Evolutionary conservation across 2,113 vertebrate species (phyloP).

Genomic region (Psittacula cyanocephala): DNA sequence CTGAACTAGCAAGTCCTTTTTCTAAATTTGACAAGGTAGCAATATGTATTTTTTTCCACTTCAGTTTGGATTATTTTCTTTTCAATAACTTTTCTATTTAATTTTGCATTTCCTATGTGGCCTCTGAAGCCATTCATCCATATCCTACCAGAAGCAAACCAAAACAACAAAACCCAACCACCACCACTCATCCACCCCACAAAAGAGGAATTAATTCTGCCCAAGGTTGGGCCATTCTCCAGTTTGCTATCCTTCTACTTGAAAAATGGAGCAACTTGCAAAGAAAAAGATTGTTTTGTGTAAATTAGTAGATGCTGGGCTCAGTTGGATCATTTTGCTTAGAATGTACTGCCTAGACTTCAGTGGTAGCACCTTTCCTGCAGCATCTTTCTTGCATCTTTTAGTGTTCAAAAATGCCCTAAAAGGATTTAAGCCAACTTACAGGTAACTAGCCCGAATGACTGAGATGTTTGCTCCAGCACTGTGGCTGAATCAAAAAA

Average conservation of each 20-base stretch:
- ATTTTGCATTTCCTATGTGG: not conserved
- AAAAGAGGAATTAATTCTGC: not conserved
- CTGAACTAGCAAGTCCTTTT: not conserved
- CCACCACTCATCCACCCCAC: fast-evolving
- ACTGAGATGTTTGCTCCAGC: not conserved
- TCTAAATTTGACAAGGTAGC: not conserved
- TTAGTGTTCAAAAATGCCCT: not conserved
- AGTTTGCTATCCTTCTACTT: not conserved
- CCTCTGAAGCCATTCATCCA: not conserved
- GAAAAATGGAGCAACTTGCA: not conserved
- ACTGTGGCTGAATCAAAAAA: not conserved
- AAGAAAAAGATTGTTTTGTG: not conserved
- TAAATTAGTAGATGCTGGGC: not conserved
- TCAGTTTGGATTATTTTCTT: not conserved
- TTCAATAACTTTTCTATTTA: not conserved
- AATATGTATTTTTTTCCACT: not conserved
- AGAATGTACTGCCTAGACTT: not conserved
- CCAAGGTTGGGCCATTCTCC: not conserved
- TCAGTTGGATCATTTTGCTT: not conserved
- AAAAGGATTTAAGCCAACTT: not conserved
- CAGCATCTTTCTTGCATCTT: not conserved
- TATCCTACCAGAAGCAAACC: not conserved
- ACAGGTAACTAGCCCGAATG: not conserved
- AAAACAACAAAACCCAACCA: not conserved
- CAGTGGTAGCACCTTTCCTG: not conserved